Conservation (phyloP, 2,113 vertebrate genomes). For the Raphicerus campestris region DNA sequence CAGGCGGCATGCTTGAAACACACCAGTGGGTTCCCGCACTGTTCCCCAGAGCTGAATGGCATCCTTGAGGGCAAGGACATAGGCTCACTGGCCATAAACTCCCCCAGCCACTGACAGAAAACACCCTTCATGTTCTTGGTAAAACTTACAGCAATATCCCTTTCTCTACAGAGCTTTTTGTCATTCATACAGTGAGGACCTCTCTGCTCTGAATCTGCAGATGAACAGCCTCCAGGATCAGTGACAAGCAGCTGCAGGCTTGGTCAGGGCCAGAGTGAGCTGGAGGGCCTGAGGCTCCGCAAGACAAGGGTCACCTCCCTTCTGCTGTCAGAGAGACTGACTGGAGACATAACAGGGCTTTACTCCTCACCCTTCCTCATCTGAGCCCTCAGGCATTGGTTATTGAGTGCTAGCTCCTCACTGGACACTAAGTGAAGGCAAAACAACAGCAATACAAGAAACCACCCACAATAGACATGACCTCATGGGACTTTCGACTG, state of each 20-base stretch:
- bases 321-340: not conserved
- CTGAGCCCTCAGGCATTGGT: not conserved
- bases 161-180: constrained; percentile 85
- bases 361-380: not conserved
- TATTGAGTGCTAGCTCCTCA: not conserved
- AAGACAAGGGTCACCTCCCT: not conserved
- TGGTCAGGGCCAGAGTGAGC: constrained; percentile 92
- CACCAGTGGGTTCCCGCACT: constrained; percentile 94
- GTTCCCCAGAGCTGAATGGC: constrained; percentile 89
- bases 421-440: not conserved
- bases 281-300: constrained; percentile 77
- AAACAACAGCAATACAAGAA: not conserved
- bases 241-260: constrained; percentile 90
- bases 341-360: not conserved
- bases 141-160: constrained; percentile 88
- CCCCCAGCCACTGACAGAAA: constrained; percentile 95
- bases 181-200: constrained; percentile 86
- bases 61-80: constrained; percentile 90
- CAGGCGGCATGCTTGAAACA: constrained; percentile 86
- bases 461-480: not conserved
- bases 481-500: not conserved
- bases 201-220: constrained; percentile 87
- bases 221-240: constrained; percentile 90
- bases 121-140: constrained; percentile 89
- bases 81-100: constrained; percentile 96